A percentile compares a stretch with the other conserved stretches of the same genome.
Evolutionary conservation across 2,113 vertebrate genomes (phyloP).

Genomic region (Mugil cephalus): DNA sequence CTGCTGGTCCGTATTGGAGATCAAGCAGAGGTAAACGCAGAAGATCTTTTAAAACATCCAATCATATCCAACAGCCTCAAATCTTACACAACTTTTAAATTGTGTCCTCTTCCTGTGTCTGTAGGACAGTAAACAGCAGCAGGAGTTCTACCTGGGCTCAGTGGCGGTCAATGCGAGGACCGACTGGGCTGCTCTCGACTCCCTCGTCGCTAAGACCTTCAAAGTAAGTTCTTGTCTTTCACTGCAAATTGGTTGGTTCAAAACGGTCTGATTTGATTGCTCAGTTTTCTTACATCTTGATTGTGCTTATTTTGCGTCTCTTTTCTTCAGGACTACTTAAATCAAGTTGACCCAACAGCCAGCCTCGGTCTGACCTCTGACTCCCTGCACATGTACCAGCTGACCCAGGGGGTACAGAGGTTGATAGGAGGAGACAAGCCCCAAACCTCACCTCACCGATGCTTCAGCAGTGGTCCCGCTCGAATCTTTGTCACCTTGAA

Average conservation of each 20-base stretch:
- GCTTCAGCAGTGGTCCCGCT: slow-evolving; percentile 81
- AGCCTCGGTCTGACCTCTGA: slow-evolving; percentile 92
- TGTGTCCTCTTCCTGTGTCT: background rate
- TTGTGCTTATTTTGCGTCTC: background rate
- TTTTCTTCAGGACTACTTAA: slow-evolving; percentile 89
- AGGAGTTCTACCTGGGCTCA: slow-evolving; percentile 92
- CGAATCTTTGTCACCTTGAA: slow-evolving; percentile 88
- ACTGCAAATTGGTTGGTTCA: background rate
- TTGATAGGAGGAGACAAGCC: slow-evolving; percentile 88
- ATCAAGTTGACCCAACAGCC: slow-evolving; percentile 91
- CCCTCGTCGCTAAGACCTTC: slow-evolving; percentile 90
- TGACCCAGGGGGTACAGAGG: slow-evolving; percentile 87
- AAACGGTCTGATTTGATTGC: background rate
- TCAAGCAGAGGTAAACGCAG: slow-evolving; percentile 88
- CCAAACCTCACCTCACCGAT: slow-evolving; percentile 84
- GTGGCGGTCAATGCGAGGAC: slow-evolving; percentile 86
- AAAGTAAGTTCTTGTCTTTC: slow-evolving; percentile 81
- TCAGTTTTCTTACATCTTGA: background rate
- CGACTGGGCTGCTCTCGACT: slow-evolving; percentile 93
- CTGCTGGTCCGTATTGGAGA: slow-evolving; percentile 89
- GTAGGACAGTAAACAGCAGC: slow-evolving; percentile 92
- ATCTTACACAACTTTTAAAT: background rate
- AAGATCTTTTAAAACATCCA: background rate
- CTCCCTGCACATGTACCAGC: slow-evolving; percentile 90
- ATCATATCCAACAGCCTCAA: background rate